Evolutionary conservation across 2,113 vertebrate species (phyloP), one percentile per base, ranked within the genome.

Genomic region (Columbina picui): DNA sequence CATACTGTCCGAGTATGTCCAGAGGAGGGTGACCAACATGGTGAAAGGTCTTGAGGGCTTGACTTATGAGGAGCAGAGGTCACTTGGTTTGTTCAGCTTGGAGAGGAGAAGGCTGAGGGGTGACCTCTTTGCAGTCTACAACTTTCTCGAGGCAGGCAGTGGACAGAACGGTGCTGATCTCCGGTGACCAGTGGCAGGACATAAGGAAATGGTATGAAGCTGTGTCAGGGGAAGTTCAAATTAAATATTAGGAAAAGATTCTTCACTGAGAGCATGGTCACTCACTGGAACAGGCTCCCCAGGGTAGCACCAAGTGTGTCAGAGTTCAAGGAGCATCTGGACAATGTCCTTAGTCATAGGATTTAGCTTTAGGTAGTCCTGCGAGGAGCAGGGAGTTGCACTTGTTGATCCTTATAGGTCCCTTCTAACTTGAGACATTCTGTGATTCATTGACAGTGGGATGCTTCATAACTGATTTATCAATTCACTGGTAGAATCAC

Each of bases 241-340:
- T 2, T 57, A 49, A 23, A 26, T 15, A 3, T 34, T 18, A 41
- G 59, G 65, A 45, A 36, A 39, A 84, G 15, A 5, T 6, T 84
- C 15, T 80, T 81, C 43, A 13, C 49, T 29, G 47, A 13, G 22
- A 10, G 20, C 0, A 0, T 70, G 36, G 7, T 61, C 0, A 0
- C 43, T 55, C 23, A 4, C 43, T 73, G 39, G 26, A 74, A 32
- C 18, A 45, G 43, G 14, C n/a, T 87, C 14, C 25, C 5, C 22
- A 16, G 26, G 6, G 2, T 55, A 45, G 43, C 43, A 45, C 18
- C 18, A 45, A 45, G 43, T 9, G 8, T 30, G 38, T 22, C 38
- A 32, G 13, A 84, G 49, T 29, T 81, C 34, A 59, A 13, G 59
- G 11, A 45, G 34, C 3, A 0, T 71, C 39, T 29, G 25, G 20